These are phyloP conservation scores for Dasysyrphus tricinctus DNA, from an alignment of 2,888 invertebrate genomes.

Conservation along the genomic window DNA sequence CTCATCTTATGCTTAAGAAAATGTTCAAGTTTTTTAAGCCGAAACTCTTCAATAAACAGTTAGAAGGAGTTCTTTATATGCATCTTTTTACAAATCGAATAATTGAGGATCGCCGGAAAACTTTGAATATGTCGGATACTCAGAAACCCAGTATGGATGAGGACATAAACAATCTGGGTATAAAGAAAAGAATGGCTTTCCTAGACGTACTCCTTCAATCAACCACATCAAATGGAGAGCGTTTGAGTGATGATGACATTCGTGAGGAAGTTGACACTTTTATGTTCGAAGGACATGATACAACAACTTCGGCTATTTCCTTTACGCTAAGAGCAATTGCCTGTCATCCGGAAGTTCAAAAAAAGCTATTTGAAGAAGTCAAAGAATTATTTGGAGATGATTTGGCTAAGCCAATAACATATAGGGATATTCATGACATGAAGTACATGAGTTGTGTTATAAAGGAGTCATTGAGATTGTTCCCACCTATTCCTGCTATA, in stretches of 20 bases:
- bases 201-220: slow-evolving; percentile 87
- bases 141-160: slow-evolving; percentile 38
- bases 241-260: slow-evolving; percentile 85
- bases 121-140: slow-evolving; percentile 48
- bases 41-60: slow-evolving; percentile 81
- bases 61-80: slow-evolving; percentile 83
- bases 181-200: slow-evolving; percentile 86
- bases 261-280: slow-evolving; percentile 90
- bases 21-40: slow-evolving; percentile 77
- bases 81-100: slow-evolving; percentile 85
- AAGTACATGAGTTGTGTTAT: slow-evolving; percentile 86
- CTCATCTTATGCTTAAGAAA: slow-evolving; percentile 76
- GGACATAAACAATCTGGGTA: slow-evolving; percentile 80
- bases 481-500: slow-evolving; percentile 87
- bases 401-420: slow-evolving; percentile 75
- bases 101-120: slow-evolving; percentile 82
- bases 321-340: slow-evolving; percentile 81
- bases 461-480: slow-evolving; percentile 87
- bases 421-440: slow-evolving; percentile 78
- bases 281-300: slow-evolving; percentile 86
- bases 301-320: slow-evolving; percentile 81
- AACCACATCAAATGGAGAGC: slow-evolving; percentile 85
- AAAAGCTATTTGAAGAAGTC: slow-evolving; percentile 80
- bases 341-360: slow-evolving; percentile 79
- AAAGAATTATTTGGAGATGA: slow-evolving; percentile 78